phyloP scores from a whole-genome alignment of 2,113 vertebrate genomes.

The Rattus rattus region DNA sequence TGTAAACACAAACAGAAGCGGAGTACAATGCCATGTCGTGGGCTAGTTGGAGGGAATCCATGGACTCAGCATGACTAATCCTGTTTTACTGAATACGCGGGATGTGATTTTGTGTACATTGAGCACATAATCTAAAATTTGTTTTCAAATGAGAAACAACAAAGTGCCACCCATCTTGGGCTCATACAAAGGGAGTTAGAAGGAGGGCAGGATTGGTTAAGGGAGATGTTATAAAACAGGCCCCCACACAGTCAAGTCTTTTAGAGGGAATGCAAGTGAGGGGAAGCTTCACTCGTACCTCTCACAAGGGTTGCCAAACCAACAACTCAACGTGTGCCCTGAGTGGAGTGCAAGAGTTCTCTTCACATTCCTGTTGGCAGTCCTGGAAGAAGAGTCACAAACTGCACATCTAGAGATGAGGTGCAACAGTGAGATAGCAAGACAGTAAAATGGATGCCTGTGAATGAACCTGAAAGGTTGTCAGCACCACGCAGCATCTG shows the following conservation, averaged over 20 bases:
- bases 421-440: not conserved
- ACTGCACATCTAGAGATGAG: not conserved
- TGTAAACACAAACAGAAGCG: not conserved
- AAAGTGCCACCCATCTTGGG: not conserved
- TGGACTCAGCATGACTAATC: not conserved
- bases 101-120: not conserved
- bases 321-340: not conserved
- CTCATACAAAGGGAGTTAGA: not conserved
- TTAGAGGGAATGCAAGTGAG: not conserved
- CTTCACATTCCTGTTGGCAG: too few species aligned
- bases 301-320: not conserved
- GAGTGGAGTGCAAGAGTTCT: not conserved
- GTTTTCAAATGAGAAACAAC: not conserved
- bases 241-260: not conserved
- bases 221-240: not conserved
- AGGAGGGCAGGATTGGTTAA: not conserved
- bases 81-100: not conserved
- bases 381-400: too few species aligned
- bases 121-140: slow-evolving; percentile 30
- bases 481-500: not conserved
- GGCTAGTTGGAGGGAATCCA: not conserved
- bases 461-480: not conserved
- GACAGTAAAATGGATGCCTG: not conserved
- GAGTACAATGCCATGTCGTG: not conserved
- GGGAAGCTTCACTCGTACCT: not conserved